Evolutionary conservation across 2,113 vertebrate genomes (phyloP), one percentile per base, ranked within the genome.

Genomic region (Lycaon pictus): DNA sequence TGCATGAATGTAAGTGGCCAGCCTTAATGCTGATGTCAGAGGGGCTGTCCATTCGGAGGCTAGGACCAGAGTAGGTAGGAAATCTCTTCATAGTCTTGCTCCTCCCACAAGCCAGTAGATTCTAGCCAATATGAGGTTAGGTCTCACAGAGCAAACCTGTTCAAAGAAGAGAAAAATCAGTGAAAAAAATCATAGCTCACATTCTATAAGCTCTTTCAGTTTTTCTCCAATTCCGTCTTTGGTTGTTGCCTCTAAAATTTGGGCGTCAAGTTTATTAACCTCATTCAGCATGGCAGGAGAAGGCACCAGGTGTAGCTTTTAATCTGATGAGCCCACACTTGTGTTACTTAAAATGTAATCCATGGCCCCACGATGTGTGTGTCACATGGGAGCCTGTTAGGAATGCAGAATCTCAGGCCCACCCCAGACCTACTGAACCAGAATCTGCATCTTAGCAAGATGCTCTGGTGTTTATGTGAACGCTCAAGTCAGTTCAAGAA

Each of bases 161-260:
- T 83, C 16, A 29, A 91, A 65, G 86, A 85, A 88, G 67, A 88
- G 87, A 63, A 71, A 74, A 80, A 60, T 27, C 17, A 23, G 12
- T 80, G 32, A 63, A 7, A 67, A 9, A 69, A 69, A n/a, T 0
- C 2, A 35, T 25, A 93, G 67, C 56, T 63, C 27, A 48, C 58
- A 8, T 81, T 96, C 67, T 90, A 35, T 32, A 55, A 96, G 15
- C 4, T 35, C 56, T 35, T 94, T 93, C 25, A 71, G 35, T 25
- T 90, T 79, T 72, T 71, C 53, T 92, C 60, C 71, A 79, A 35
- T 51, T 85, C 51, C 79, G 2, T 85, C 25, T 91, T 85, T 95
- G 43, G 32, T 80, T 83, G 10, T 77, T 77, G 60, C 27, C 85
- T 96, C 48, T 95, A 67, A 93, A 94, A 85, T 83, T 53, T 58